phyloP scores from a whole-genome alignment of 2,888 invertebrate species.

The Neoscelio sp. region DNA sequence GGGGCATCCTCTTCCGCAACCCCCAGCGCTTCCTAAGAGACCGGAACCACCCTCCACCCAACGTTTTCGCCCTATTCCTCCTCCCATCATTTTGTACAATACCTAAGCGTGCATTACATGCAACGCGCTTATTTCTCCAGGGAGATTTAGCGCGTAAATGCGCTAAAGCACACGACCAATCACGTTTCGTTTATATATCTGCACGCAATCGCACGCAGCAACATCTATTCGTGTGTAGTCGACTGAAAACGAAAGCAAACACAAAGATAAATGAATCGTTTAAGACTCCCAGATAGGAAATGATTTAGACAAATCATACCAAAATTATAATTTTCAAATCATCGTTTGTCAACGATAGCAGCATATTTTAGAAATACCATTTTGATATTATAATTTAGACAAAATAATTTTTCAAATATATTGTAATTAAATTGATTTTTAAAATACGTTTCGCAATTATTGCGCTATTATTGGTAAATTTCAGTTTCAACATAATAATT shows the following conservation, averaged over 20 bases:
- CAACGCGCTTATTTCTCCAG: constrained; percentile 81
- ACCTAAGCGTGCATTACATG: constrained; percentile 80
- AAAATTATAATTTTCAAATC: too few species aligned
- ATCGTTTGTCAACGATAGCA: too few species aligned
- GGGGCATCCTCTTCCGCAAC: constrained; percentile 55
- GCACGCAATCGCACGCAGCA: constrained; percentile 59
- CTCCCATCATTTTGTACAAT: constrained; percentile 75
- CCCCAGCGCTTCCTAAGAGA: constrained; percentile 56
- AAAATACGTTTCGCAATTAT: too few species aligned
- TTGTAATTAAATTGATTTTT: too few species aligned
- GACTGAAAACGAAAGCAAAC: constrained; percentile 32
- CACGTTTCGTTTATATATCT: constrained; percentile 63
- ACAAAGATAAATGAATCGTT: constrained; percentile 38
- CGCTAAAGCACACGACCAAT: constrained; percentile 68
- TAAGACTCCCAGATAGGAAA: too few species aligned
- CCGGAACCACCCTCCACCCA: constrained; percentile 70
- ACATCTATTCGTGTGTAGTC: constrained; percentile 42
- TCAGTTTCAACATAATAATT: too few species aligned
- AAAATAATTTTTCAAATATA: too few species aligned
- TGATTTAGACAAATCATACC: too few species aligned
- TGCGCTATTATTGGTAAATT: too few species aligned
- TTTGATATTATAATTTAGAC: too few species aligned
- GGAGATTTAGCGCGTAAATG: constrained; percentile 80
- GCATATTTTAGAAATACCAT: too few species aligned
- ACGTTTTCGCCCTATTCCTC: constrained; percentile 63